A percentile compares a stretch with the other conserved stretches of the same genome.
Evolutionary conservation across 2,797 vertebrate species (phyloP).

Genomic region (Phalanger gymnotis): DNA sequence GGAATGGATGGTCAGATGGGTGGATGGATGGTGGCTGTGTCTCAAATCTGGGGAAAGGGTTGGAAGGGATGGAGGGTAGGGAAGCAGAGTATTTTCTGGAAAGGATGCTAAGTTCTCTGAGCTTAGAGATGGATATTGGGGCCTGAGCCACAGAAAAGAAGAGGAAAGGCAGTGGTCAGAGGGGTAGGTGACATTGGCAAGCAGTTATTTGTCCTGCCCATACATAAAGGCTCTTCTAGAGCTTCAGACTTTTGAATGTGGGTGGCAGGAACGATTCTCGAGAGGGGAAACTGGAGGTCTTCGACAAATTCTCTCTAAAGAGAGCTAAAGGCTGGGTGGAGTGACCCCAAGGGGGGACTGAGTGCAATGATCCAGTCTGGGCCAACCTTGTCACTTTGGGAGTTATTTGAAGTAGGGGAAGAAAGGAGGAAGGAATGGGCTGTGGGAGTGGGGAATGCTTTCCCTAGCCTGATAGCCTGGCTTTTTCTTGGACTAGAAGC

Average conservation of each 20-base stretch:
- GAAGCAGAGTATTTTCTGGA: not conserved
- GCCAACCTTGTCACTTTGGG: constrained; percentile 54
- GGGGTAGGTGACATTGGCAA: not conserved
- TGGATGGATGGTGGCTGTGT: not conserved
- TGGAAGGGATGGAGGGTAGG: not conserved
- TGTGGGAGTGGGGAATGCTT: not conserved
- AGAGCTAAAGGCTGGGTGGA: not conserved
- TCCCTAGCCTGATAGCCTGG: constrained; percentile 9
- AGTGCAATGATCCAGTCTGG: constrained; percentile 56
- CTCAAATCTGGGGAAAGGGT: not conserved
- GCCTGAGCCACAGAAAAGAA: not conserved
- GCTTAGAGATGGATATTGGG: not conserved
- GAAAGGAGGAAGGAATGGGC: not conserved
- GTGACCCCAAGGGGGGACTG: constrained; percentile 15
- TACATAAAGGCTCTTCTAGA: not conserved
- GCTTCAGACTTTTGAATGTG: not conserved
- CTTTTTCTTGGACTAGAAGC: constrained; percentile 52
- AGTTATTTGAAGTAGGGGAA: constrained; percentile 9
- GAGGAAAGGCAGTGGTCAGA: not conserved
- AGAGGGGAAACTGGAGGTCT: not conserved
- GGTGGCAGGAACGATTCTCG: not conserved
- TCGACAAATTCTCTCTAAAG: not conserved
- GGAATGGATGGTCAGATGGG: not conserved
- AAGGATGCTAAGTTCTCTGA: not conserved
- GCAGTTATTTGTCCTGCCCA: not conserved